These are phyloP conservation scores for Cancer borealis DNA, from an alignment of 2,888 invertebrate genomes.

Conservation along the genomic window DNA sequence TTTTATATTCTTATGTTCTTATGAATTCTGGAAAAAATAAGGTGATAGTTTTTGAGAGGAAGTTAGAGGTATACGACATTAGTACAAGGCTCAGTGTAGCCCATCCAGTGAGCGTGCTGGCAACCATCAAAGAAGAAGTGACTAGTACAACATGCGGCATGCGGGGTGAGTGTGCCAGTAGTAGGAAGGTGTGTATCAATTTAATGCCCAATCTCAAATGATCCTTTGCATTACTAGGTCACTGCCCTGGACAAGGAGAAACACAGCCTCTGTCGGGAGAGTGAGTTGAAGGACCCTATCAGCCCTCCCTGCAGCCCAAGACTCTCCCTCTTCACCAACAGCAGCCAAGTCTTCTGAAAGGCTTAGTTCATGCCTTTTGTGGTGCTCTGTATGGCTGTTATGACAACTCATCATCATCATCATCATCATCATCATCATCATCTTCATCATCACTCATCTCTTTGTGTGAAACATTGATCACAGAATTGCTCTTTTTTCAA, in stretches of 20 bases:
- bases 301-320: slow-evolving; percentile 72
- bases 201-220: background rate
- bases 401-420: slow-evolving; percentile 17
- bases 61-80: no score
- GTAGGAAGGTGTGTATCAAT: background rate
- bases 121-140: no score
- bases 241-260: slow-evolving; percentile 70
- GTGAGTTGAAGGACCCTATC: slow-evolving; percentile 55
- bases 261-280: slow-evolving; percentile 59
- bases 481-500: background rate
- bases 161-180: background rate
- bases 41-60: no score
- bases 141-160: background rate
- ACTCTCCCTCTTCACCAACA: slow-evolving; percentile 64
- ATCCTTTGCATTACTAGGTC: slow-evolving; percentile 47
- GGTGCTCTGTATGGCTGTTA: slow-evolving; percentile 23
- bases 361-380: background rate
- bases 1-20: no score
- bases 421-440: background rate
- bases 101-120: no score
- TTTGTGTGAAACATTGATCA: background rate
- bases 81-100: no score
- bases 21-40: no score
- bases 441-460: background rate
- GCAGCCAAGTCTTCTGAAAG: slow-evolving; percentile 65